phyloP scores from a whole-genome alignment of 2,888 invertebrate species.

The Epistrophe grossulariae region DNA sequence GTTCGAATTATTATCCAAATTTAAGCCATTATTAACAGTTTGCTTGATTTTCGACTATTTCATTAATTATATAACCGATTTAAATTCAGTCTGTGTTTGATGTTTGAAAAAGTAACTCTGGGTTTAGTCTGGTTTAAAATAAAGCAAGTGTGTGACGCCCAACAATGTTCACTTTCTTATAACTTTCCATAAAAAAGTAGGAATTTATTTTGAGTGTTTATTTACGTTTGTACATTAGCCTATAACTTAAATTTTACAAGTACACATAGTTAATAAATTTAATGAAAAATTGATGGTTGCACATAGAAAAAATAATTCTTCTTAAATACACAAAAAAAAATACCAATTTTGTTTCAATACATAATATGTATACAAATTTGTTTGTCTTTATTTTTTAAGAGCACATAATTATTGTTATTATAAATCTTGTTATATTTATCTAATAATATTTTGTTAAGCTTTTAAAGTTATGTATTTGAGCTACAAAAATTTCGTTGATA shows the following conservation, averaged over 20 bases:
- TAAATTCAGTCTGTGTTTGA: too few relatives aligned
- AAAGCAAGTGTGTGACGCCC: too few relatives aligned
- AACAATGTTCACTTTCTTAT: background rate
- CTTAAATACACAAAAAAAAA: conserved; percentile 15
- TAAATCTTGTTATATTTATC: conserved; percentile 10
- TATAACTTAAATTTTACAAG: conserved; percentile 73
- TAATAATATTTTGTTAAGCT: conserved; percentile 1
- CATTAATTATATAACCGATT: too few relatives aligned
- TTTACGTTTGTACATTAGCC: conserved; percentile 74
- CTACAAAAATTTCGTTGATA: conserved; percentile 49
- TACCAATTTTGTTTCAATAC: conserved; percentile 30
- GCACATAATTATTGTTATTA: conserved; percentile 19
- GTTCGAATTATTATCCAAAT: too few relatives aligned
- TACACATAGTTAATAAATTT: conserved; percentile 49
- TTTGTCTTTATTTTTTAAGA: conserved; percentile 10
- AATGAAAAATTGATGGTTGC: conserved; percentile 54
- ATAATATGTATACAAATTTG: conserved; percentile 41
- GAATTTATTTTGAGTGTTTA: conserved; percentile 49
- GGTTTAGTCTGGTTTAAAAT: too few relatives aligned
- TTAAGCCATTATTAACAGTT: too few relatives aligned
- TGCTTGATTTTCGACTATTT: too few relatives aligned
- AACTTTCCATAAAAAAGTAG: background rate
- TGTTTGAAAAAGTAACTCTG: too few relatives aligned
- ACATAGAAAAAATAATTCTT: conserved; percentile 6
- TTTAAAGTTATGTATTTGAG: conserved; percentile 49